These are phyloP conservation scores for Drosophila meridiana DNA, from an alignment of 2,888 invertebrate species.

Conservation along the genomic window DNA sequence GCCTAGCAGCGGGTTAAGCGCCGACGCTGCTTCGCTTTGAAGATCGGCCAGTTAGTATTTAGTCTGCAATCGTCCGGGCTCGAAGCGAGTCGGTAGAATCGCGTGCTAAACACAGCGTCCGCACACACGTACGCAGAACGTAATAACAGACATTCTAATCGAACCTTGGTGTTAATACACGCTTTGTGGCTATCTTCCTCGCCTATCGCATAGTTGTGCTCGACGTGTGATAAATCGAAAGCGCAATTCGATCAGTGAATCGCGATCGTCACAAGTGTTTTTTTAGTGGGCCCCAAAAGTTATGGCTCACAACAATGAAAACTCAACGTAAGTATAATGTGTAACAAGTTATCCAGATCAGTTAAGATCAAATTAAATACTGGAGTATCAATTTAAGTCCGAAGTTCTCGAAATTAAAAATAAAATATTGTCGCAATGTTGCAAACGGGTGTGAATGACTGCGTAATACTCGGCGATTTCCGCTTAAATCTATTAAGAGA, in stretches of 20 bases:
- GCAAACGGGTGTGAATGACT: not conserved
- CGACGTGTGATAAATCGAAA: conserved; percentile 38
- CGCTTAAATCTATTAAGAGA: not conserved
- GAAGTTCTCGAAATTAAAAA: not conserved
- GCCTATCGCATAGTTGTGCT: conserved; percentile 28
- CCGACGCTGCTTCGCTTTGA: conserved; percentile 67
- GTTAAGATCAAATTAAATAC: not conserved
- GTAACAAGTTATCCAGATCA: conserved; percentile 5
- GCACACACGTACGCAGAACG: not conserved
- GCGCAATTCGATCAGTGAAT: conserved; percentile 26
- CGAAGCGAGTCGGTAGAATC: conserved; percentile 62
- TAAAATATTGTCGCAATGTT: not conserved
- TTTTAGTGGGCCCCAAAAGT: conserved; percentile 31
- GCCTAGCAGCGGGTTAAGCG: conserved; percentile 71
- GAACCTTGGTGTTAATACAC: conserved; percentile 18
- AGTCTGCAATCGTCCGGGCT: conserved; percentile 79
- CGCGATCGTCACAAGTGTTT: conserved; percentile 27
- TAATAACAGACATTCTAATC: conserved; percentile 1
- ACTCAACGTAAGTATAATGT: conserved; percentile 70
- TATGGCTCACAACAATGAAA: conserved; percentile 68
- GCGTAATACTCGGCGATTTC: not conserved
- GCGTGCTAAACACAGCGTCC: conserved; percentile 27
- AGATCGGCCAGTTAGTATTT: conserved; percentile 74
- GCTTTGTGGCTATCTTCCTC: conserved; percentile 31
- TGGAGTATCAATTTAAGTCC: not conserved